phyloP scores from a whole-genome alignment of 2,888 invertebrate species.

The Plagodis dolabraria region DNA sequence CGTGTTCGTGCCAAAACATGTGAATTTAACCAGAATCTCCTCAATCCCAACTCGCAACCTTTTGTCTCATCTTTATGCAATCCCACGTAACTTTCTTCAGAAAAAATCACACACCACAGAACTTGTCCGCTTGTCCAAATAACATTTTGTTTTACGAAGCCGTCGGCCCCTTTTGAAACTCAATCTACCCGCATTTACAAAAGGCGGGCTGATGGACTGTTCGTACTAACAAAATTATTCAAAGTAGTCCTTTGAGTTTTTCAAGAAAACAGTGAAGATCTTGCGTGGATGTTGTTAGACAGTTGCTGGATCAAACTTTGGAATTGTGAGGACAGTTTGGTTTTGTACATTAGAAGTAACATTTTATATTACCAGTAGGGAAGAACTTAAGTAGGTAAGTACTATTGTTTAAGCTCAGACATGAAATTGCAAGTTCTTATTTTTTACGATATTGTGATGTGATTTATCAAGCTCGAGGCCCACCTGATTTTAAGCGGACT shows the following conservation, averaged over 20 bases:
- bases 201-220: constrained; percentile 68
- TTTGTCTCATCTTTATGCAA: constrained; percentile 15
- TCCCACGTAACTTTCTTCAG: constrained; percentile 18
- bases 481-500: too few species aligned
- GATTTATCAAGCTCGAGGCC: too few species aligned
- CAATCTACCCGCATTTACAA: constrained; percentile 75
- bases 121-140: constrained; percentile 30
- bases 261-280: constrained; percentile 5
- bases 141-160: constrained; percentile 38
- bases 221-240: constrained; percentile 78
- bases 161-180: constrained; percentile 48
- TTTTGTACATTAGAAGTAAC: neutral
- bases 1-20: neutral
- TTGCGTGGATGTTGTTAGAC: constrained; percentile 19
- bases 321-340: neutral
- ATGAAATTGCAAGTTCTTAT: too few species aligned
- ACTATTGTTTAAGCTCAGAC: too few species aligned
- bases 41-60: constrained; percentile 8
- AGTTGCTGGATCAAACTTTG: constrained; percentile 1
- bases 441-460: too few species aligned
- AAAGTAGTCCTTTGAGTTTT: constrained; percentile 68
- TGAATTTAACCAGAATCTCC: neutral
- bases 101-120: constrained; percentile 23
- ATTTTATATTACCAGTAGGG: too few species aligned
- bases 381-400: too few species aligned